phyloP scores from a whole-genome alignment of 2,888 invertebrate genomes.

The Drosophila cracens region DNA sequence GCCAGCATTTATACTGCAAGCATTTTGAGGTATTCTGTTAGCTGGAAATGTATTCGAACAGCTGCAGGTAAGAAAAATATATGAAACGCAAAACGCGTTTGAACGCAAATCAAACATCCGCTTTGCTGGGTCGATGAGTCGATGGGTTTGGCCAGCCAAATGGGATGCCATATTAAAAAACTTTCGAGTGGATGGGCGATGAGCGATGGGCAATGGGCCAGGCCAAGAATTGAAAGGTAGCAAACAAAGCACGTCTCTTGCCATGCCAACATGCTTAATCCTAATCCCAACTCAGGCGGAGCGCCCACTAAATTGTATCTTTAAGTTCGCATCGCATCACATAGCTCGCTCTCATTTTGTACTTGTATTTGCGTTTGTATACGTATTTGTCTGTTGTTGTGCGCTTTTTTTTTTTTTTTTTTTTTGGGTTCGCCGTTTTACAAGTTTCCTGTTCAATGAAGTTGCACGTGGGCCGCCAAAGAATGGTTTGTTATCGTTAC shows the following conservation, averaged over 20 bases:
- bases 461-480: constrained; percentile 62
- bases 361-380: constrained; percentile 4
- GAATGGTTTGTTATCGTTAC: constrained; percentile 60
- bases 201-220: background rate
- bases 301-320: constrained; percentile 53
- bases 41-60: background rate
- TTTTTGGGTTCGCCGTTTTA: constrained; percentile 54
- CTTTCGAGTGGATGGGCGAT: background rate
- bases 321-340: constrained; percentile 30
- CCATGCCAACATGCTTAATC: constrained; percentile 44
- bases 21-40: constrained; percentile 5
- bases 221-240: constrained; percentile 13
- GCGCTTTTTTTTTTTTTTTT: constrained; percentile 4
- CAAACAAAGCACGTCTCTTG: constrained; percentile 22
- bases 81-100: constrained; percentile 46
- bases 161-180: background rate
- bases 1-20: constrained; percentile 58
- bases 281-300: constrained; percentile 31
- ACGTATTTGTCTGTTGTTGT: constrained; percentile 13
- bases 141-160: background rate
- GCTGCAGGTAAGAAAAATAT: constrained; percentile 28
- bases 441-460: constrained; percentile 77
- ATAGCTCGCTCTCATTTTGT: background rate
- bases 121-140: constrained; percentile 6
- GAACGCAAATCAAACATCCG: constrained; percentile 52